A percentile compares a stretch with the other conserved stretches of the same genome.
phyloP scores from a whole-genome alignment of 92 coral and sea anemone species.

The Epizoanthus scotinus region DNA sequence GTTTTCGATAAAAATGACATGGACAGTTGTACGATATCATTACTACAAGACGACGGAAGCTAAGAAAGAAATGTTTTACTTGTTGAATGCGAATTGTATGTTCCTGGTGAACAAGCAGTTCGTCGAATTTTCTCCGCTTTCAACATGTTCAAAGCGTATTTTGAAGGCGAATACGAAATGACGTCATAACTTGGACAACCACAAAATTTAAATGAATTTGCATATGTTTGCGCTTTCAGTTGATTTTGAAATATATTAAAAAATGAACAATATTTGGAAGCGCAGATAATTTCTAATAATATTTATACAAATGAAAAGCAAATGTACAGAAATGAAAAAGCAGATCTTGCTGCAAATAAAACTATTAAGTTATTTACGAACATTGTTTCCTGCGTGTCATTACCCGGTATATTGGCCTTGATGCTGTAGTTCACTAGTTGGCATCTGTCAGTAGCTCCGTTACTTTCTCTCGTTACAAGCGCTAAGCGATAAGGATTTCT shows the following conservation, averaged over 20 bases:
- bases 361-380: conserved; percentile 10
- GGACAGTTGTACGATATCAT: neutral
- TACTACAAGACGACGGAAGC: neutral
- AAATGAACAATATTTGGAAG: conserved; percentile 21
- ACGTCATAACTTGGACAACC: conserved; percentile 19
- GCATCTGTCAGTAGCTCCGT: too few relatives aligned
- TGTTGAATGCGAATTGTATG: neutral
- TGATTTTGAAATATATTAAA: neutral
- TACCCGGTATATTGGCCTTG: too few relatives aligned
- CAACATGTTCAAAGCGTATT: neutral
- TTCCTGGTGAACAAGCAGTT: conserved; percentile 30
- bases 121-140: conserved; percentile 3
- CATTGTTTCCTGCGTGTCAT: conserved; percentile 2
- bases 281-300: conserved; percentile 43
- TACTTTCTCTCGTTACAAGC: too few relatives aligned
- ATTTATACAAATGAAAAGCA: conserved; percentile 50
- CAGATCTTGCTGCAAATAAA: conserved; percentile 21
- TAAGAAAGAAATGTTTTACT: neutral
- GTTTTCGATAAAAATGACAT: neutral
- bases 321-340: conserved; percentile 24
- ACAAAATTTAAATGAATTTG: conserved; percentile 27
- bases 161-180: conserved; percentile 20
- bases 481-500: too few relatives aligned
- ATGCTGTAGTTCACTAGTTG: too few relatives aligned
- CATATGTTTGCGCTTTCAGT: conserved; percentile 20